Base-by-base conservation (phyloP, 2,888 invertebrate species). In the Azorinus chamasolen region DNA sequence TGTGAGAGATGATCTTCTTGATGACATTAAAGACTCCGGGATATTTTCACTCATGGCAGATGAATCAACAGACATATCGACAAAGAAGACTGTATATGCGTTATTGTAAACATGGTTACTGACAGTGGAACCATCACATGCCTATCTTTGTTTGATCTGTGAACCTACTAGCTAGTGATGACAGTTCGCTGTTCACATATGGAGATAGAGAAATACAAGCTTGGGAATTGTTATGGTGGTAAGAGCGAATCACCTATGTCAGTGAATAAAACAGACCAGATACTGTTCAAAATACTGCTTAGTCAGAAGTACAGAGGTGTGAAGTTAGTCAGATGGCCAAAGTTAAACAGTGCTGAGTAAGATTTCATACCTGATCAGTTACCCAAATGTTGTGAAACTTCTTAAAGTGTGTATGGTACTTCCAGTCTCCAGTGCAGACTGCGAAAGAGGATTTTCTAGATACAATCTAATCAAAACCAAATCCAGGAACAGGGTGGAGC, bases 391-490 rank as follows among this genome's bases (percentile, higher is more conserved):
- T 2, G 39, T 10, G 14, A 24, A 54, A 24, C 22, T 64, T 1
- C 24, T 43, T 3, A 54, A 64, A 45, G 20, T 53, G n/a, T 53
- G 16, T 43, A 12, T 54, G 10, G 14, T 54, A 1, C n/a, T 64
- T 1, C 64, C 64, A 43, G 53, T 54, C 14, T 64, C 64, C 10
- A 64, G 24, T 53, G 64, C 64, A 25, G 64, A 64, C 39, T 64
- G 64, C 43, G 64, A 64, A 39, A 27, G 53, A 18, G 64, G 64
- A 2, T 64, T 64, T 22, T 54, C 43, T 8, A 51, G 27, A 43
- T 43, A 64, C 27, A 64, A 54, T 22, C 27, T 64, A 14, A 54
- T 64, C 32, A 53, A 53, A 54, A 64, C 64, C 2, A 64, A 53
- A 54, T 41, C 16, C 0, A 39, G 64, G 20, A 64, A 64, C 41